phyloP scores from a whole-genome alignment of 2,888 invertebrate species.

The Anoncus sp. region DNA sequence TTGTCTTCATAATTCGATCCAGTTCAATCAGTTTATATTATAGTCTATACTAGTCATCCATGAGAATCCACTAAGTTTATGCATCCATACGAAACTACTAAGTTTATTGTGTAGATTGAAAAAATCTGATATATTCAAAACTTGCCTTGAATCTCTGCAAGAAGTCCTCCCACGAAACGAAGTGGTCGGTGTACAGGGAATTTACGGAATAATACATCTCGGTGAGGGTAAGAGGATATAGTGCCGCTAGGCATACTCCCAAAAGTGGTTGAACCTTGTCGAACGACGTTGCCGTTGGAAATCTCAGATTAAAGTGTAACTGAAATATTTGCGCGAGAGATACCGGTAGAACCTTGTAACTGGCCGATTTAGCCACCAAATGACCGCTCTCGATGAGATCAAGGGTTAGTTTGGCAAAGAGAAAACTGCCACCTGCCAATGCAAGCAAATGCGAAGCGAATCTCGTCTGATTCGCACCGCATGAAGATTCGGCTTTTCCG shows the following conservation, averaged over 20 bases:
- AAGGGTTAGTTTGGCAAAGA: slow-evolving; percentile 95
- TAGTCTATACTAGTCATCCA: too few species aligned
- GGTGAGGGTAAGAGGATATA: slow-evolving; percentile 94
- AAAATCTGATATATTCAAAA: neutral
- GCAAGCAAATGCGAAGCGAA: slow-evolving; percentile 94
- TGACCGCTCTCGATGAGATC: slow-evolving; percentile 97
- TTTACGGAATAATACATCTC: slow-evolving; percentile 98
- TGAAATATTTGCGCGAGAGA: slow-evolving; percentile 95
- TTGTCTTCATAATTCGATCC: too few species aligned
- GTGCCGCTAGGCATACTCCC: slow-evolving; percentile 94
- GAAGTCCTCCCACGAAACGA: slow-evolving; percentile 96
- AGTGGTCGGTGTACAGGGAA: slow-evolving; percentile 91
- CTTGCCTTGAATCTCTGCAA: slow-evolving; percentile 91
- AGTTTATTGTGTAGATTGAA: neutral
- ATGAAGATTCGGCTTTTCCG: slow-evolving; percentile 86
- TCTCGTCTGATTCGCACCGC: slow-evolving; percentile 88
- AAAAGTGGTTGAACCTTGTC: slow-evolving; percentile 95
- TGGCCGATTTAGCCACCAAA: slow-evolving; percentile 96
- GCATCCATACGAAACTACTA: neutral
- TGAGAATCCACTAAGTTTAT: neutral
- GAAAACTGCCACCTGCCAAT: slow-evolving; percentile 94
- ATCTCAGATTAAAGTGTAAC: slow-evolving; percentile 95
- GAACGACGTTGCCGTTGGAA: slow-evolving; percentile 95
- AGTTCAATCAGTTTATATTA: too few species aligned
- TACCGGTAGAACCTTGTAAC: slow-evolving; percentile 95